Conservation (phyloP, 2,113 vertebrate genomes). For the Glaucidium brasilianum region DNA sequence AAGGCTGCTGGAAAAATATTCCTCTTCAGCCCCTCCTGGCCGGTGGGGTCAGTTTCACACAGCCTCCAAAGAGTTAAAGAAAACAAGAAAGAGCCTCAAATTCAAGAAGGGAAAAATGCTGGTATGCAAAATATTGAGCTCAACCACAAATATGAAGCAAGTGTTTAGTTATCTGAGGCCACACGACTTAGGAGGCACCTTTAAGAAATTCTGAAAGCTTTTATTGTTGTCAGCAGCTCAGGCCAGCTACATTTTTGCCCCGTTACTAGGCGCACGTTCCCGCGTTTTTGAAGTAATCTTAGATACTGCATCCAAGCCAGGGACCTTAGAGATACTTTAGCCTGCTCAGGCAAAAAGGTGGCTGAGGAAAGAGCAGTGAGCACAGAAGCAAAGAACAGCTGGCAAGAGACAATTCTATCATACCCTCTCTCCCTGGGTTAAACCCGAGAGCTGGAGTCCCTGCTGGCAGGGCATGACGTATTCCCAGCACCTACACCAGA, state of each 20-base stretch:
- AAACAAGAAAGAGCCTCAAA: slow-evolving; percentile 18
- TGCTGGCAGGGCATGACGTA: not conserved
- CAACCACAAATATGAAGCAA: slow-evolving; percentile 64
- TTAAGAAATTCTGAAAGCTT: slow-evolving; percentile 35
- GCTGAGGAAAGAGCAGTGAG: not conserved
- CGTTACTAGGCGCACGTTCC: not conserved
- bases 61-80: slow-evolving; percentile 52
- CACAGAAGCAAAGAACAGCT: not conserved
- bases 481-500: not conserved
- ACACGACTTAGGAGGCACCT: slow-evolving; percentile 5
- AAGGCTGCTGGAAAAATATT: not conserved
- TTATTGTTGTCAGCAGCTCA: not conserved
- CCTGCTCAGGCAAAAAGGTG: not conserved
- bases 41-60: slow-evolving; percentile 39
- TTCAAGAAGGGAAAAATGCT: not conserved
- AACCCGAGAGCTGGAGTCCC: rapidly evolving
- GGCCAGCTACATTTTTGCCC: not conserved
- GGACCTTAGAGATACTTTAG: not conserved
- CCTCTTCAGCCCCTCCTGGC: not conserved
- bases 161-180: slow-evolving; percentile 25
- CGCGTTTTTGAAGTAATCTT: not conserved
- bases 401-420: rapidly evolving
- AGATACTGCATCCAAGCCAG: not conserved
- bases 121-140: slow-evolving; percentile 62
- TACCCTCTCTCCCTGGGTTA: not conserved